These are phyloP conservation scores for Liasis olivaceus DNA, from an alignment of 2,797 vertebrate species.

Conservation along the genomic window DNA sequence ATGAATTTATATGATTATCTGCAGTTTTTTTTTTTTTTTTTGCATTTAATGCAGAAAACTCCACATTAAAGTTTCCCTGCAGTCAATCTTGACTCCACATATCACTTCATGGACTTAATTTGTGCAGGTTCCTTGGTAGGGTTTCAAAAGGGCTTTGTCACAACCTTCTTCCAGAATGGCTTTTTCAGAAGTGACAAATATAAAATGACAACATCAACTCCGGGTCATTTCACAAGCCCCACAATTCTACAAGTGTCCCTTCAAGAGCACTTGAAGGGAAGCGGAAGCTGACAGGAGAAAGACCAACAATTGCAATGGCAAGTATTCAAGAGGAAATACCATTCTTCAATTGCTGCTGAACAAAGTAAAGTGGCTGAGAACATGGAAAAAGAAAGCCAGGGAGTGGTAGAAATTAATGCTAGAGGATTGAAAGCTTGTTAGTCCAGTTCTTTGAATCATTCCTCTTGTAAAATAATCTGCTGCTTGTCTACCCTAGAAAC, in stretches of 20 bases:
- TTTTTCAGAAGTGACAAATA: neutral
- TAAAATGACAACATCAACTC: neutral
- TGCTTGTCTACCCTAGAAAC: neutral
- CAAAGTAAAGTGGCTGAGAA: neutral
- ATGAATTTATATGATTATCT: neutral
- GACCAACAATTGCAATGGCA: neutral
- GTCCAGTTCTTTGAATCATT: neutral
- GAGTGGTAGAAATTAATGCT: neutral
- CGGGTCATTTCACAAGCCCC: no score
- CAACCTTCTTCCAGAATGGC: neutral
- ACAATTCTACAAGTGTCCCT: no score
- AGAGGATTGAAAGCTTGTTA: neutral
- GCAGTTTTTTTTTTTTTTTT: neutral
- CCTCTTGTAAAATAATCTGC: no score
- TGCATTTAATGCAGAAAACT: neutral
- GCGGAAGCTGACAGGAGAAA: neutral
- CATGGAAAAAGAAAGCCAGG: neutral
- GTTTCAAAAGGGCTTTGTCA: neutral
- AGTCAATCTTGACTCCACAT: neutral
- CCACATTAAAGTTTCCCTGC: neutral
- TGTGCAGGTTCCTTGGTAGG: neutral
- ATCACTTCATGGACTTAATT: neutral
- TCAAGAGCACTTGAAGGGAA: neutral
- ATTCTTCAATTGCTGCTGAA: neutral
- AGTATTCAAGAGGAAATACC: neutral